Evolutionary conservation across 2,113 vertebrate species (phyloP), one percentile per base, ranked within the genome.

Genomic region (Strix uralensis): DNA sequence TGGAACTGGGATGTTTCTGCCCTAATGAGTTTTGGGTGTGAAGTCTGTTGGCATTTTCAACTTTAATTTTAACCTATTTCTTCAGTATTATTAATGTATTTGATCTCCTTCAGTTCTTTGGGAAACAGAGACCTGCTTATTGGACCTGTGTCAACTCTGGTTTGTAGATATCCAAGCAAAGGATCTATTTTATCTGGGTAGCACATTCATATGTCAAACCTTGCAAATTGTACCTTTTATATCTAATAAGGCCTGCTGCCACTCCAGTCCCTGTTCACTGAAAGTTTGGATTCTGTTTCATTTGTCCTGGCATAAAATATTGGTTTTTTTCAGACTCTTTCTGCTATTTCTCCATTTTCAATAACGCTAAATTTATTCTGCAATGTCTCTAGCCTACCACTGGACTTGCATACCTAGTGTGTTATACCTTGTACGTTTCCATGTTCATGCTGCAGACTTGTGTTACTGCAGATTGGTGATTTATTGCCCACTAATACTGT

Each of bases 281-380:
- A 52, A 36, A 49, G 49, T 94, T 96, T 91, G 47, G 73, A 79
- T 74, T 11, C 12, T 58, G 7, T 69, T 71, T 92, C 59, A 72
- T 80, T 93, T 95, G 49, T 82, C n/a, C 90, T 83, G 62, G 23
- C 12, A 40, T 72, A 42, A 95, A 74, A 87, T 58, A 36, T 4
- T 17, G 15, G 1, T 2, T 2, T 36, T 65, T 65, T 80, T 81
- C 40, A 70, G 49, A 57, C 32, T 82, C 54, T 19, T 46, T 74
- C 92, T 74, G 10, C 30, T 94, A 95, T 92, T 83, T 16, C 29
- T 91, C 32, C 32, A 27, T 91, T 92, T 95, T 87, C 69, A 73
- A 9, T 59, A 72, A 59, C 9, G 72, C 38, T 59, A 30, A 69
- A 78, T 94, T 89, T 73, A 18, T 82, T 94, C 67, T 44, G 12